Percentiles rank a stretch among this genome's conserved stretches.
phyloP scores from a whole-genome alignment of 2,113 vertebrate genomes.

The Danionella cerebrum region DNA sequence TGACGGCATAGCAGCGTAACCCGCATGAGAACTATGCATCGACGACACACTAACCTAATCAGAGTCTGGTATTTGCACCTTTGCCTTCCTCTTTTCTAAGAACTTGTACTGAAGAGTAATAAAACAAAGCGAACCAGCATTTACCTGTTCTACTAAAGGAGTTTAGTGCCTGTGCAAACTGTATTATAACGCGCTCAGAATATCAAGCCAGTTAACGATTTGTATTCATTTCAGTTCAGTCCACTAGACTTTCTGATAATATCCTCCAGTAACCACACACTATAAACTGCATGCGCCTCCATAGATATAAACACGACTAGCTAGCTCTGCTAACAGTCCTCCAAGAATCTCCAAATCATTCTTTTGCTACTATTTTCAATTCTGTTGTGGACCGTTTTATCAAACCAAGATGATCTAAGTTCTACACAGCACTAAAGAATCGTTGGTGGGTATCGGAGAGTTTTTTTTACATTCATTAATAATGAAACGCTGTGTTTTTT shows the following conservation, averaged over 20 bases:
- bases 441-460: too few species aligned
- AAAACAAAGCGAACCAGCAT: constrained; percentile 88
- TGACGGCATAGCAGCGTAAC: constrained; percentile 88
- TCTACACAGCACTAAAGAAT: too few species aligned
- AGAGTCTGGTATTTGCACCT: constrained; percentile 81
- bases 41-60: constrained; percentile 57
- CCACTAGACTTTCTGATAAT: constrained; percentile 78
- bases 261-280: constrained; percentile 89
- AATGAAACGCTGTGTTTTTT: too few species aligned
- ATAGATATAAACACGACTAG: constrained; percentile 83
- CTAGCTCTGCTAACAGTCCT: constrained; percentile 65
- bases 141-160: constrained; percentile 83
- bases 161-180: constrained; percentile 97
- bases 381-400: too few species aligned
- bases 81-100: constrained; percentile 72
- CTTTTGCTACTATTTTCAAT: too few species aligned
- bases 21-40: constrained; percentile 99
- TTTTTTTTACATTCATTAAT: too few species aligned
- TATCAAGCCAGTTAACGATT: constrained; percentile 56
- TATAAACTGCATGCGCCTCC: constrained; percentile 96
- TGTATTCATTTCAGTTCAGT: constrained; percentile 65
- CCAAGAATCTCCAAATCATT: constrained; percentile 56
- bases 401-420: too few species aligned
- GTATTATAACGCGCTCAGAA: constrained; percentile 94
- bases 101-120: constrained; percentile 75